Evolutionary conservation across 1,140 invertebrate species (phyloP).

Genomic region (Brachionus rotundiformis): DNA sequence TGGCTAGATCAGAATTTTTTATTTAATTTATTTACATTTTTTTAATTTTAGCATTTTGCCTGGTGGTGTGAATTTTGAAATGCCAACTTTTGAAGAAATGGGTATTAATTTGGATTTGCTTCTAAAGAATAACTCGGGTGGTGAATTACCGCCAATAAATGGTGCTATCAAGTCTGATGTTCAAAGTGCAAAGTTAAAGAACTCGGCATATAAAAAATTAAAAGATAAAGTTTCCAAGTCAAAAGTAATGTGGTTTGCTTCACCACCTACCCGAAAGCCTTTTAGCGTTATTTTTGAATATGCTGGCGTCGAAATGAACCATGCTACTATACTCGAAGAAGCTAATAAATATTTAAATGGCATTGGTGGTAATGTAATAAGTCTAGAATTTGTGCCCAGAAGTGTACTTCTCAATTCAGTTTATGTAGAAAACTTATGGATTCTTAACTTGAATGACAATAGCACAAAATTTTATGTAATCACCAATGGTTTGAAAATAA

Average conservation of each 20-base stretch:
- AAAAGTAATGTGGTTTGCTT: conserved; percentile 45
- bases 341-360: conserved; percentile 38
- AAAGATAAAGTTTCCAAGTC: conserved; percentile 40
- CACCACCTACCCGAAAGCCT: conserved; percentile 19
- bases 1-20: background rate
- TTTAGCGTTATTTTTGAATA: conserved; percentile 47
- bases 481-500: conserved; percentile 36
- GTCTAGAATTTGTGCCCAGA: conserved; percentile 37
- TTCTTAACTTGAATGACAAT: conserved; percentile 27
- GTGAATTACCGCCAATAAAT: conserved; percentile 47
- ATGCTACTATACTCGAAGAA: conserved; percentile 24
- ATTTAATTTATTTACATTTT: background rate
- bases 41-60: conserved; percentile 30
- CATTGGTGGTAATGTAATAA: conserved; percentile 18
- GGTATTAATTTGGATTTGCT: conserved; percentile 19
- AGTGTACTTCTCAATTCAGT: conserved; percentile 46
- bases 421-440: conserved; percentile 49
- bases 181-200: conserved; percentile 27
- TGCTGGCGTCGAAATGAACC: conserved; percentile 45
- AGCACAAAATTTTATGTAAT: conserved; percentile 40
- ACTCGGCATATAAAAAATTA: conserved; percentile 46
- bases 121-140: background rate
- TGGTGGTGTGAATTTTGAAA: conserved; percentile 41
- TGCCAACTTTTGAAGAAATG: conserved; percentile 51
- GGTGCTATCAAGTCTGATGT: background rate